Base-by-base conservation (phyloP, 2,797 vertebrate species). In the Bradypodion pumilum region DNA sequence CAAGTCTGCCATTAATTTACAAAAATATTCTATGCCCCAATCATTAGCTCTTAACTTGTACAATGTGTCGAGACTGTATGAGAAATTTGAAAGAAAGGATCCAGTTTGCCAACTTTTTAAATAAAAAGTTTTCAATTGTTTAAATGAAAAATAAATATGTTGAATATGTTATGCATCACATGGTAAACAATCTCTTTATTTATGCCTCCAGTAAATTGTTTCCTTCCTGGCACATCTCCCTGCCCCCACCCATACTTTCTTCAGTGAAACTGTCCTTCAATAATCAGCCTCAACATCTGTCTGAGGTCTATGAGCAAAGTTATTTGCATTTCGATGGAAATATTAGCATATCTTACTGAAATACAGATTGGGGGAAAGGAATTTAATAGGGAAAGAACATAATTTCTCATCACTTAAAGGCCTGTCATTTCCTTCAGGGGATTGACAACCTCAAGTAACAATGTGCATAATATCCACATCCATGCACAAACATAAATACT, bases 21-120 rank as follows among this genome's bases (percentile, higher is more conserved):
- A 25, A 79, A 88, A 92, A 92, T 89, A 90, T 49, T 85, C 84
- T 87, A 60, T 89, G 40, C 32, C 91, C 90, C 35, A 0, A 80
- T 89, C 91, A 92, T 82, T 77, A 91, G 85, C 91, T 91, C 65
- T 90, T 90, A 93, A 88, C 68, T 76, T 80, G 83, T 82, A 80
- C 91, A 90, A 86, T 69, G 13, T 78, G 81, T 79, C 90, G 87
- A 85, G 32, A 81, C 21, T 85, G 78, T 82, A 92, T 93, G 85
- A 78, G 90, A 87, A 73, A 52, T 72, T 42, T 86, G 88, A 82
- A 46, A 16, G 37, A 78, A 87, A 86, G 46, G 82, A 82, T 85
- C n/a, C 65, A 37, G 89, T 86, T 83, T 85, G 79, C 74, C 40
- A 90, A 89, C 82, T 82, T 89, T 91, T 80, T n/a, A n/a, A n/a